These are phyloP conservation scores for Mesoclemmys tuberculata DNA, from an alignment of 2,113 vertebrate species.

Conservation along the genomic window DNA sequence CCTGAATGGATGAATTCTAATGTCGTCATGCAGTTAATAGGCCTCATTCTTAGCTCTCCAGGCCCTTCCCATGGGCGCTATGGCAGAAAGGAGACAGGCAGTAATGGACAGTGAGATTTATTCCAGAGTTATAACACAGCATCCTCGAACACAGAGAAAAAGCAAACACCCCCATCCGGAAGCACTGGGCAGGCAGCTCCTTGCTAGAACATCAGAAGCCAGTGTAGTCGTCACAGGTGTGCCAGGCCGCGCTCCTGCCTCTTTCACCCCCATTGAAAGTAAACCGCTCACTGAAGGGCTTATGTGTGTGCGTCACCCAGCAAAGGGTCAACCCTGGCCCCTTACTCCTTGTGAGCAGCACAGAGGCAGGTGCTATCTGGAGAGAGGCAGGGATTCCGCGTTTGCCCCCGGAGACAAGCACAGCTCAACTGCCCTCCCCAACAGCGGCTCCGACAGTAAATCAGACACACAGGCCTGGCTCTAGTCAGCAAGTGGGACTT, in stretches of 20 bases:
- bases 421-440: neutral
- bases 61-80: neutral
- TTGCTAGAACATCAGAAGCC: neutral
- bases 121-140: slow-evolving; percentile 61
- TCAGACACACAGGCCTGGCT: neutral
- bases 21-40: neutral
- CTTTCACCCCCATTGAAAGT: neutral
- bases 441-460: neutral
- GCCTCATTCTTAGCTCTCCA: neutral
- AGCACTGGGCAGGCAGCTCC: neutral
- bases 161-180: neutral
- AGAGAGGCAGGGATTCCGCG: neutral
- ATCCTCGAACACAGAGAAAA: slow-evolving; percentile 29
- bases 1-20: neutral
- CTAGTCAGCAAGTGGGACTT: neutral
- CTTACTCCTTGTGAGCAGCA: neutral
- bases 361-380: neutral
- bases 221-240: neutral
- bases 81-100: slow-evolving; percentile 7
- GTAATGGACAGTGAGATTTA: slow-evolving; percentile 56
- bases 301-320: neutral
- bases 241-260: neutral
- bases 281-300: neutral
- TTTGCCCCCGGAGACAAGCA: neutral
- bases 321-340: neutral